Base-by-base conservation (phyloP, 2,797 vertebrate genomes). In the Varecia variegata region DNA sequence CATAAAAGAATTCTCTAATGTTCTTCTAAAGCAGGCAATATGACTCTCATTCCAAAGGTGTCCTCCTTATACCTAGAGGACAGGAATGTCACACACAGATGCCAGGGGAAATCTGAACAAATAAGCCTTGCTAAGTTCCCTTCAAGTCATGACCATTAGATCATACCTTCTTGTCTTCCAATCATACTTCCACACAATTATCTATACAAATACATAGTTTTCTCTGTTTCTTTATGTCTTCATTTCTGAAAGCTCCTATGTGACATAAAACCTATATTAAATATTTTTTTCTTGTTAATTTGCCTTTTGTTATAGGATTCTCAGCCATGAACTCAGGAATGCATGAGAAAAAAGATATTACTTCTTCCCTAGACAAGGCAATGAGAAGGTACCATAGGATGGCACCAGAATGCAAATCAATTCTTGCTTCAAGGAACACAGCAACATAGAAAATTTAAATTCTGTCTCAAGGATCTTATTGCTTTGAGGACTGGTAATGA, bases 21-120 rank as follows among this genome's bases (percentile, higher is more conserved):
- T 47, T 70, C 21, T 10, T 80, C 32, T 45, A 90, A 62, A 45
- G 9, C 7, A 54, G 17, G 1, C 30, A 27, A 52, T 1, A 30
- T 38, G 6, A 76, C 14, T 6, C 1, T 45, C 18, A 15, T 23
- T 68, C 2, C 9, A 38, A 40, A 70, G 4, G 0, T 4, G 0
- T 45, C 27, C 43, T 50, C 4, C 0, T 1, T 30, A 18, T 15
- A 3, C 9, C 30, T 47, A 27, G 71, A 93, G 3, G 11, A 65
- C 62, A 32, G 18, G 12, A 92, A 38, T 82, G 13, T 47, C 14
- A 15, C 23, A 15, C 2, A 18, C 32, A 52, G 32, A 70, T 30
- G 3, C 21, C 9, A 58, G 27, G 2, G 74, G 52, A 23, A 83
- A 35, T 25, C 9, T 20, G 32, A 79, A 3, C 35, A 92, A 62